These are phyloP conservation scores for Bacillus rossius DNA, from an alignment of 1,140 invertebrate species.

Conservation along the genomic window DNA sequence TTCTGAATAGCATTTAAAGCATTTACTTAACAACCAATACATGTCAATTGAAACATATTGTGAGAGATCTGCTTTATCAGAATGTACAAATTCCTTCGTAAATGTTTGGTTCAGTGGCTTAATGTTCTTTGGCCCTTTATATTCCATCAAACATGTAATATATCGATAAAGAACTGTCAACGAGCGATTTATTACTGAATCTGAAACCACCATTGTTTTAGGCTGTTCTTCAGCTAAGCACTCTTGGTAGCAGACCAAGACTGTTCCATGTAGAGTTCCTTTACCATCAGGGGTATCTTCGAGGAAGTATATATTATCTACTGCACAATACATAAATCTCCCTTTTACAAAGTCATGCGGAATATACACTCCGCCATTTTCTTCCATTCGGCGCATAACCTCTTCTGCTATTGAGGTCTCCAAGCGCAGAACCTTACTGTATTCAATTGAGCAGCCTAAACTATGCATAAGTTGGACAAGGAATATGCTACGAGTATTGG, in stretches of 20 bases:
- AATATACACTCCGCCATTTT: conserved; percentile 1
- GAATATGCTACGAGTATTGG: not conserved
- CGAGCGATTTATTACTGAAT: not conserved
- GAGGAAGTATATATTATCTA: conserved; percentile 37
- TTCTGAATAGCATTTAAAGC: not conserved
- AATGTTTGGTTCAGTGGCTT: not conserved
- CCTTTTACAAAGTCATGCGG: conserved; percentile 2
- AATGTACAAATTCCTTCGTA: not conserved
- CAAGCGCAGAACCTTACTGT: conserved; percentile 4
- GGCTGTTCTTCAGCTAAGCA: not conserved
- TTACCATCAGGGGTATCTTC: conserved; percentile 29
- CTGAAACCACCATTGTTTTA: not conserved
- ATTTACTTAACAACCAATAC: not conserved
- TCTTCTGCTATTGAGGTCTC: conserved; percentile 4
- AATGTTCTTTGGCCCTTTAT: not conserved
- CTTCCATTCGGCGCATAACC: conserved; percentile 5
- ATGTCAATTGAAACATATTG: not conserved
- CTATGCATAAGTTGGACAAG: conserved; percentile 6
- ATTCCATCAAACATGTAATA: not conserved
- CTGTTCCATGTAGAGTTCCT: conserved; percentile 15
- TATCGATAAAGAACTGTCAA: not conserved
- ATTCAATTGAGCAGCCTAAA: conserved; percentile 10
- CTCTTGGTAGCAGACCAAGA: conserved; percentile 7
- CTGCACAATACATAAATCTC: conserved; percentile 27
- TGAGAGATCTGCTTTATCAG: not conserved